phyloP scores from a whole-genome alignment of 2,113 vertebrate genomes.

The Odontophorus gujanensis region DNA sequence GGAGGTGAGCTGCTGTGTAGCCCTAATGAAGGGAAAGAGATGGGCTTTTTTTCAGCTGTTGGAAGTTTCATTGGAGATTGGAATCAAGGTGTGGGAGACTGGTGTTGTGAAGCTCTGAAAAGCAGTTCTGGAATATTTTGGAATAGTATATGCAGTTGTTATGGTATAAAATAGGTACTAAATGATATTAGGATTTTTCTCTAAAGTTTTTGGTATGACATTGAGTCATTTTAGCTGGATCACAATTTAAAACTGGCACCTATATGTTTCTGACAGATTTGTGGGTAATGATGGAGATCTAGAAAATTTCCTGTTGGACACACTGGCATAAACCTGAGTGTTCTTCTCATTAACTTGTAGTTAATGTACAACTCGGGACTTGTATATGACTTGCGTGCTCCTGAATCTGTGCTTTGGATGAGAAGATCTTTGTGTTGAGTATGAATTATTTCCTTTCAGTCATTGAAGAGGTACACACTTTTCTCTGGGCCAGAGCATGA shows the following conservation, averaged over 20 bases:
- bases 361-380: not conserved
- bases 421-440: not conserved
- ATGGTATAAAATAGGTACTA: not conserved
- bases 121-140: not conserved
- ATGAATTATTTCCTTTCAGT: not conserved
- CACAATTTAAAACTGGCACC: not conserved
- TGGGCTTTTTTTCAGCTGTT: not conserved
- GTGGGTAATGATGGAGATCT: not conserved
- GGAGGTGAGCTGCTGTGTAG: not conserved
- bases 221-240: not conserved
- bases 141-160: not conserved
- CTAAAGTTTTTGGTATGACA: not conserved
- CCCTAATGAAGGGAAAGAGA: not conserved
- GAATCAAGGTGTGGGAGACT: not conserved
- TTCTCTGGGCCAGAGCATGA: not conserved
- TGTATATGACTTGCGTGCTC: not conserved
- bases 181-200: not conserved
- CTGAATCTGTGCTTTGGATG: not conserved
- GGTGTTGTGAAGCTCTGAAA: not conserved
- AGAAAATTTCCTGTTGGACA: rapidly evolving
- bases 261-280: no score
- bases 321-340: not conserved
- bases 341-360: not conserved
- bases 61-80: rapidly evolving
- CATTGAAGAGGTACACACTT: not conserved